A percentile compares a stretch with the other conserved stretches of the same genome.
Conservation (phyloP, 1,140 invertebrate species). For the Coenobita brevimanus region DNA sequence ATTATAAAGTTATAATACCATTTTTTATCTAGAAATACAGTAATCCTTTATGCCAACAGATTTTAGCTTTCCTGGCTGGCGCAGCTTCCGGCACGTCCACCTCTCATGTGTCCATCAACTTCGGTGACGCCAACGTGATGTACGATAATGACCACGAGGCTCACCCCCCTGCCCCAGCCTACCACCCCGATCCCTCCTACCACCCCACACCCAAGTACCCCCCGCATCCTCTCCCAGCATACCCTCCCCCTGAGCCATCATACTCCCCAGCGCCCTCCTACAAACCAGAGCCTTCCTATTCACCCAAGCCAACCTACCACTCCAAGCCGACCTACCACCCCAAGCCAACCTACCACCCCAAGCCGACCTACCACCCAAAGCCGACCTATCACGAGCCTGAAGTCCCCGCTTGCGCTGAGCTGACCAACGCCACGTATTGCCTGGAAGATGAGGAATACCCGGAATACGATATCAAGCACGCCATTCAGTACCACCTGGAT, state of each 20-base stretch:
- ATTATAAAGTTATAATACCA: too few species aligned
- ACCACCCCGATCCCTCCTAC: conserved; percentile 4
- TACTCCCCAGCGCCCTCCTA: background rate
- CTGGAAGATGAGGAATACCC: conserved; percentile 65
- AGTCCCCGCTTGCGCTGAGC: conserved; percentile 29
- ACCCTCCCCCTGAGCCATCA: background rate
- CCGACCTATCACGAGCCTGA: conserved; percentile 24
- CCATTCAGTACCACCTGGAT: conserved; percentile 69
- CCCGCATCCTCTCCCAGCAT: background rate
- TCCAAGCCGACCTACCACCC: background rate
- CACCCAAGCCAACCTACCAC: background rate
- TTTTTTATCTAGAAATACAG: too few species aligned
- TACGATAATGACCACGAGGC: conserved; percentile 26
- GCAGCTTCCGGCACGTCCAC: conserved; percentile 16
- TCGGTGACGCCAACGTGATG: conserved; percentile 20
- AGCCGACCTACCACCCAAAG: conserved; percentile 18
- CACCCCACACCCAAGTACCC: background rate
- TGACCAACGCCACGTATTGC: conserved; percentile 44
- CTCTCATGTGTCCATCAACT: conserved; percentile 36
- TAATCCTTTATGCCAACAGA: background rate
- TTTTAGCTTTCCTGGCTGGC: background rate
- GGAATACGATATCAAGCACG: conserved; percentile 65
- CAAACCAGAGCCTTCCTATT: background rate
- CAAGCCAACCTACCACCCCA: conserved; percentile 1
- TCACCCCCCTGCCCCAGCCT: background rate